Conservation (phyloP, 1,140 invertebrate genomes). For the Drosophila ogumai region DNA sequence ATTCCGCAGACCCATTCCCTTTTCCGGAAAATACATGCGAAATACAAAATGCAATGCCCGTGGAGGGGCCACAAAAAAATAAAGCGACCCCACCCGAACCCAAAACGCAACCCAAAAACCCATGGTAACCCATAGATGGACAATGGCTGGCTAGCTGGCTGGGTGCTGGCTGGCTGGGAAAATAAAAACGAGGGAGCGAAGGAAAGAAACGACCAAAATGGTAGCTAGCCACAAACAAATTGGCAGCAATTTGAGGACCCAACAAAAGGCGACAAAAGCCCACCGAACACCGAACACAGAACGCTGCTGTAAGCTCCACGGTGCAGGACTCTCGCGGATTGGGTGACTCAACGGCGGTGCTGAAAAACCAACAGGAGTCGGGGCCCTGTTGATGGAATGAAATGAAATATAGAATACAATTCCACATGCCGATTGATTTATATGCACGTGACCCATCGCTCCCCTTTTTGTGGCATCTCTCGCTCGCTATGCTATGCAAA, state of each 20-base stretch:
- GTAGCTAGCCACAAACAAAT: conserved; percentile 77
- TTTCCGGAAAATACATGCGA: conserved; percentile 39
- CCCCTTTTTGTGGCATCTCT: conserved; percentile 6
- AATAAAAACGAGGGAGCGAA: conserved; percentile 32
- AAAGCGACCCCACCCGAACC: conserved; percentile 29
- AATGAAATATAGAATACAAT: conserved; percentile 55
- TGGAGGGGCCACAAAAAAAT: conserved; percentile 37
- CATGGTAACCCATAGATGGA: conserved; percentile 59
- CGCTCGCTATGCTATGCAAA: conserved; percentile 47
- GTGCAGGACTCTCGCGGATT: conserved; percentile 50
- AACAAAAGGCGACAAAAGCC: conserved; percentile 80
- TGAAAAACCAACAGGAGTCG: conserved; percentile 37
- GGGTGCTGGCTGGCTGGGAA: conserved; percentile 5
- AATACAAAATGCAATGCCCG: conserved; percentile 51
- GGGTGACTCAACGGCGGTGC: conserved; percentile 38
- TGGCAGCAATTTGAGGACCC: conserved; percentile 75
- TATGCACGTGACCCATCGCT: conserved; percentile 39
- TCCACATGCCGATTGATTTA: conserved; percentile 51
- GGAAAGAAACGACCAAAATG: conserved; percentile 44
- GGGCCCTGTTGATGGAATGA: conserved; percentile 40
- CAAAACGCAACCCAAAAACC: conserved; percentile 14
- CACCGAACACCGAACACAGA: conserved; percentile 9
- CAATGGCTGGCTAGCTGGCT: conserved; percentile 12
- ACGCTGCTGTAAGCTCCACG: conserved; percentile 42
- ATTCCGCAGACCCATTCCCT: conserved; percentile 17